These are phyloP conservation scores for Lethocerus indicus DNA, from an alignment of 1,140 invertebrate genomes.

Conservation along the genomic window DNA sequence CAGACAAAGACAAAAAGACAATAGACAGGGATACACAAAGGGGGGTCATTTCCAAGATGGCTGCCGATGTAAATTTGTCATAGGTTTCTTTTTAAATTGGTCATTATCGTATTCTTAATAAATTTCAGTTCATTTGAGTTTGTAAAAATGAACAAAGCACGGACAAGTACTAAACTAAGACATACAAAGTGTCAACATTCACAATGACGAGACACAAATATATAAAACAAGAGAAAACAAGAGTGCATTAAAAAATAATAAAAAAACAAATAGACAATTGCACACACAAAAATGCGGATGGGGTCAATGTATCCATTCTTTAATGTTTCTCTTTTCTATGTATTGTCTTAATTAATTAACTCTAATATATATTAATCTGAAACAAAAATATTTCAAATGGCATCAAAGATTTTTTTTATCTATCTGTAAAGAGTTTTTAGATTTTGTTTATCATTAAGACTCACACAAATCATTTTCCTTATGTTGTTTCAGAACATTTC, in stretches of 20 bases:
- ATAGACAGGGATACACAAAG: slow-evolving; percentile 29
- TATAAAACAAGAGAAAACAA: slow-evolving; percentile 30
- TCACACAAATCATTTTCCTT: no score
- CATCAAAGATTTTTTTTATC: no score
- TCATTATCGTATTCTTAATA: not conserved
- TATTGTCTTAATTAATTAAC: no score
- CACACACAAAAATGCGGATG: slow-evolving; percentile 15
- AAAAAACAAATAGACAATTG: slow-evolving; percentile 16
- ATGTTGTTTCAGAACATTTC: no score
- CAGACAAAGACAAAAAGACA: slow-evolving; percentile 17
- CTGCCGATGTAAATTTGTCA: slow-evolving; percentile 22
- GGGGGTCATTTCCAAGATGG: slow-evolving; percentile 17
- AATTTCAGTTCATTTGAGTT: slow-evolving; percentile 2
- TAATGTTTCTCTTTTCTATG: no score
- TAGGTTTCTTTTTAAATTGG: slow-evolving; percentile 3
- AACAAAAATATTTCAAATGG: no score
- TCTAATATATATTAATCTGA: no score
- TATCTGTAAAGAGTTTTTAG: no score
- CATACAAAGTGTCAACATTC: slow-evolving; percentile 18
- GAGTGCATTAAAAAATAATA: slow-evolving; percentile 19
- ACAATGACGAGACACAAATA: slow-evolving; percentile 34
- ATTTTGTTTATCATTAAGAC: no score
- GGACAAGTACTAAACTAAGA: slow-evolving; percentile 17
- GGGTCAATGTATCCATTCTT: slow-evolving; percentile 2
- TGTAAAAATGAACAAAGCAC: slow-evolving; percentile 14